A percentile compares a stretch with the other conserved stretches of the same genome.
These are phyloP conservation scores for Tridacna crocea DNA, from an alignment of 2,888 invertebrate genomes.

Conservation along the genomic window DNA sequence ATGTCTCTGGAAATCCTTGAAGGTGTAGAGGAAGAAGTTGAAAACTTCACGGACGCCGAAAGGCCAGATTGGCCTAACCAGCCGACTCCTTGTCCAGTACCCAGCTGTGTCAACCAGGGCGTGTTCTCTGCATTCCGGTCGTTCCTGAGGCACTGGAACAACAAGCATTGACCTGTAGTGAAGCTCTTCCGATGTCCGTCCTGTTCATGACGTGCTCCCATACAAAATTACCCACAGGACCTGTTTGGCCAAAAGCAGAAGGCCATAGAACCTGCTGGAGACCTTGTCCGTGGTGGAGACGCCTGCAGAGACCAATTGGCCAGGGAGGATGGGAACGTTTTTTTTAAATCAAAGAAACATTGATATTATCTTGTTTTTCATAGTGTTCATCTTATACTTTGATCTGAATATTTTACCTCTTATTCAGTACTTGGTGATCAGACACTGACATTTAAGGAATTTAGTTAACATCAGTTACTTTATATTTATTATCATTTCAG, in stretches of 20 bases:
- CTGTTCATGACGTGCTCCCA: background rate
- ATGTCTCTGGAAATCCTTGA: constrained; percentile 3
- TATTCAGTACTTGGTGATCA: no score
- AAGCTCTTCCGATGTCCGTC: background rate
- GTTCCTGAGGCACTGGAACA: background rate
- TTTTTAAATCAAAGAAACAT: background rate
- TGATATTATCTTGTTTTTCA: no score
- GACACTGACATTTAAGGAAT: no score
- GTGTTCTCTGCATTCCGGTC: background rate
- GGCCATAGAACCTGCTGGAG: background rate
- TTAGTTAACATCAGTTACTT: no score
- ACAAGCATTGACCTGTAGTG: background rate
- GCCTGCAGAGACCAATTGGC: background rate
- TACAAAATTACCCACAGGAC: background rate
- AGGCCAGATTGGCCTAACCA: constrained; percentile 17
- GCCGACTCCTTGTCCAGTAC: constrained; percentile 5
- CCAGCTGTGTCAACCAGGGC: background rate
- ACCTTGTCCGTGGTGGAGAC: background rate
- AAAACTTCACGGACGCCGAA: background rate
- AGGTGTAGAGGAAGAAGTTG: constrained; percentile 6
- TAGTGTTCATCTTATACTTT: no score
- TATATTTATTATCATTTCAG: no score
- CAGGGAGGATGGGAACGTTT: background rate
- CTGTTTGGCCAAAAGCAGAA: background rate
- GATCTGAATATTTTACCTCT: no score